Conservation (phyloP, 2,113 vertebrate species). For the Corvus cornix region DNA sequence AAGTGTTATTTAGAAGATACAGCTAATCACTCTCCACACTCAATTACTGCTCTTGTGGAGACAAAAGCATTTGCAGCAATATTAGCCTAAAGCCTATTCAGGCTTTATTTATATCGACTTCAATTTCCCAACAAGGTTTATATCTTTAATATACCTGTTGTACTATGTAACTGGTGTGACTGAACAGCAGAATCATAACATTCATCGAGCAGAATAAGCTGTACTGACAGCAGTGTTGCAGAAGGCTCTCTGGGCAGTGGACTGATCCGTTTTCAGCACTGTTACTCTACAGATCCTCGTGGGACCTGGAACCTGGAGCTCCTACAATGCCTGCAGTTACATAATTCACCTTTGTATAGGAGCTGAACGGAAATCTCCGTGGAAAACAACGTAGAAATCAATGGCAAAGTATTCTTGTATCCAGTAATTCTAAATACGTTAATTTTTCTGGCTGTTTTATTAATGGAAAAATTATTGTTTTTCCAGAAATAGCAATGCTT, state of each 20-base stretch:
- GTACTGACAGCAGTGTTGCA: neutral
- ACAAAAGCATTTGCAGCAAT: neutral
- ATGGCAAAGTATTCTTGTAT: neutral
- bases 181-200: neutral
- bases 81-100: neutral
- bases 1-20: neutral
- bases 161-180: neutral
- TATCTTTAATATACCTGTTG: neutral
- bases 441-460: neutral
- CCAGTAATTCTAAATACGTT: neutral
- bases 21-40: neutral
- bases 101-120: neutral
- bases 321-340: neutral
- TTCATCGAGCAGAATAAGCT: neutral
- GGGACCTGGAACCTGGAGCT: neutral
- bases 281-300: fast-evolving
- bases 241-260: neutral
- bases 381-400: neutral
- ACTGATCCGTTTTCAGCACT: neutral
- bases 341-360: neutral
- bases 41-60: neutral
- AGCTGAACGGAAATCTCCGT: neutral
- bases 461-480: neutral
- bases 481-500: neutral
- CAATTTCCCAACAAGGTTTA: neutral